phyloP scores from a whole-genome alignment of 2,113 vertebrate species.

The Alligator mississippiensis region DNA sequence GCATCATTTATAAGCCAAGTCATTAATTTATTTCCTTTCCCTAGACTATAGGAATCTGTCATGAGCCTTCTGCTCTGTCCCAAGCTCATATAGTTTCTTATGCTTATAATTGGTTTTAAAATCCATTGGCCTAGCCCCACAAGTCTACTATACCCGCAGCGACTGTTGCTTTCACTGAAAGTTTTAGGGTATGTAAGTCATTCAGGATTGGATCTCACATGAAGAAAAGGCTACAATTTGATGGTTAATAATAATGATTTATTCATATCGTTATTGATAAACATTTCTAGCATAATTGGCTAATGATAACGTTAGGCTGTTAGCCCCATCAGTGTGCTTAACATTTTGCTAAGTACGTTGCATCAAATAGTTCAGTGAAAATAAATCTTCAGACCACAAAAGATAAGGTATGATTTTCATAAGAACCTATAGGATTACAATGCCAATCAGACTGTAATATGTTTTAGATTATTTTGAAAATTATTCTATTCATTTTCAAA shows the following conservation, averaged over 20 bases:
- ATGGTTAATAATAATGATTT: not conserved
- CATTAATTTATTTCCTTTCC: not conserved
- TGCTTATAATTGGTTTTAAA: not conserved
- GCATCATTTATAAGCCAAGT: not conserved
- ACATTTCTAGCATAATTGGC: not conserved
- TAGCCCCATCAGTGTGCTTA: not conserved
- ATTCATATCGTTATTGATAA: not conserved
- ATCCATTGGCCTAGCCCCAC: not conserved
- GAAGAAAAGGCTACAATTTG: not conserved
- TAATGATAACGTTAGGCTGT: not conserved
- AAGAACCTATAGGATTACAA: not conserved
- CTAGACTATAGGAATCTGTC: not conserved
- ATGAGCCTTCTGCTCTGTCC: not conserved
- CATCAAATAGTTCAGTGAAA: not conserved
- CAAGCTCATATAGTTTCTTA: rapidly evolving
- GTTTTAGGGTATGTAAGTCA: not conserved
- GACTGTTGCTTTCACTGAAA: not conserved
- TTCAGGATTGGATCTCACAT: not conserved
- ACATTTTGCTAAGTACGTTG: not conserved
- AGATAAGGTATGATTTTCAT: not conserved
- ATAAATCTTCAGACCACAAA: not conserved
- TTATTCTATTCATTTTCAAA: not conserved
- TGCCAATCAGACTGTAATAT: not conserved
- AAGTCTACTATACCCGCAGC: not conserved
- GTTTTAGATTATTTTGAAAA: not conserved